Percentiles rank a stretch among this genome's conserved stretches.
Conservation (phyloP, 2,113 vertebrate species). For the Kobus ellipsiprymnus region DNA sequence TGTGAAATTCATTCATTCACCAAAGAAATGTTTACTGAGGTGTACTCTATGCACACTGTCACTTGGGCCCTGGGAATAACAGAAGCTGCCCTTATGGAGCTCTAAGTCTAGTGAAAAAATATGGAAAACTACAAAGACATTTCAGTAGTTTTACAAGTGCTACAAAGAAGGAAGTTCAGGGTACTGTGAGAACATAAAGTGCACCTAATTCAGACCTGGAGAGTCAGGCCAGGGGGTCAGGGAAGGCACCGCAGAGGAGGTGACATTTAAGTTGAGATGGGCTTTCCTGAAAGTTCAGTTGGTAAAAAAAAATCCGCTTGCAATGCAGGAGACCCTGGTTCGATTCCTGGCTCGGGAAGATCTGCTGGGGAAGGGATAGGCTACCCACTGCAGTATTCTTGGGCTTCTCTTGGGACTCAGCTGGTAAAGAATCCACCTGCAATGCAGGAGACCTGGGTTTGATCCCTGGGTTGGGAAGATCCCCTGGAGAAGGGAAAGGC, state of each 20-base stretch:
- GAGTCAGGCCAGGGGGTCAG: neutral
- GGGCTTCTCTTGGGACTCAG: neutral
- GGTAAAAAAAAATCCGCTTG: neutral
- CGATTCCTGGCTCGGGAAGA: neutral
- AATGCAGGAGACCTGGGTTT: neutral
- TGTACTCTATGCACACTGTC: neutral
- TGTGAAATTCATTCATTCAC: neutral
- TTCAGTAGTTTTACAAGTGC: neutral
- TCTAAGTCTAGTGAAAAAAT: slow-evolving; percentile 6
- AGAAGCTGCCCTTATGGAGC: neutral
- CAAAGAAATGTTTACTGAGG: neutral
- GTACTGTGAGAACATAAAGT: neutral
- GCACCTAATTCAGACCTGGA: neutral
- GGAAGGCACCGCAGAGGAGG: neutral
- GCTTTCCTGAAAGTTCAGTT: neutral
- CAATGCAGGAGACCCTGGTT: neutral
- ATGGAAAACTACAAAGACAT: neutral
- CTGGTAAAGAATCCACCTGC: neutral
- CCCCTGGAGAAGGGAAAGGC: neutral
- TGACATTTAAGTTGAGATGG: neutral
- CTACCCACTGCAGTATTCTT: neutral
- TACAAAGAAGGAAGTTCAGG: neutral
- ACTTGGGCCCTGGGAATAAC: neutral
- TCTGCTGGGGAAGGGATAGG: neutral
- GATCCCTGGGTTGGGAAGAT: neutral